Evolutionary conservation across 2,113 vertebrate genomes (phyloP).

Genomic region (Otolemur garnettii): DNA sequence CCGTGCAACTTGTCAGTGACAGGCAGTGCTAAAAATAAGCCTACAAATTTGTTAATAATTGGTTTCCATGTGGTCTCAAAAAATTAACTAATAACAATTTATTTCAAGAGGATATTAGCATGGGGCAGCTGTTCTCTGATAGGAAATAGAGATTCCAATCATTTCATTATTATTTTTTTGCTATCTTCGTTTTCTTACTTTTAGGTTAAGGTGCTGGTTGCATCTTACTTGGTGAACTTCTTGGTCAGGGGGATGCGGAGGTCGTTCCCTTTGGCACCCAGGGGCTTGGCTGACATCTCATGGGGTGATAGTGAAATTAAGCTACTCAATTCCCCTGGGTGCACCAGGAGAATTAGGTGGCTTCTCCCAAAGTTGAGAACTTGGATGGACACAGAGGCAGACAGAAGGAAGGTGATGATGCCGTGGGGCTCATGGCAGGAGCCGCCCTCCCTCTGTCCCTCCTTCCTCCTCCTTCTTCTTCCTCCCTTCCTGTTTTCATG

Average conservation of each 20-base stretch:
- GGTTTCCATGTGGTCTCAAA: conserved; percentile 66
- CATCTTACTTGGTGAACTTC: not conserved
- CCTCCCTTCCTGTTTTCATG: not conserved
- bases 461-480: too few species aligned
- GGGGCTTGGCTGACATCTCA: not conserved
- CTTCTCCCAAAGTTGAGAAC: not conserved
- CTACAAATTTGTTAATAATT: conserved; percentile 41
- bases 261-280: not conserved
- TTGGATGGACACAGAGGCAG: not conserved
- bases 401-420: rapidly evolving
- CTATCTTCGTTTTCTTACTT: not conserved
- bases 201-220: not conserved
- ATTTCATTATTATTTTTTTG: not conserved
- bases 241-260: rapidly evolving
- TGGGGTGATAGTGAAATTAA: not conserved
- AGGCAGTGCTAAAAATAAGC: not conserved
- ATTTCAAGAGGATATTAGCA: conserved; percentile 46
- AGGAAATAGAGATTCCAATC: not conserved
- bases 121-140: not conserved
- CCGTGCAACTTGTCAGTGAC: not conserved
- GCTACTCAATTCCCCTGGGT: too few species aligned
- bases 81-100: conserved; percentile 61
- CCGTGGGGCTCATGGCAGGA: rapidly evolving
- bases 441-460: not conserved
- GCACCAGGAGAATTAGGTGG: not conserved